Evolutionary conservation across 2,797 vertebrate species (phyloP).

Genomic region (Eutrigla gurnardus): DNA sequence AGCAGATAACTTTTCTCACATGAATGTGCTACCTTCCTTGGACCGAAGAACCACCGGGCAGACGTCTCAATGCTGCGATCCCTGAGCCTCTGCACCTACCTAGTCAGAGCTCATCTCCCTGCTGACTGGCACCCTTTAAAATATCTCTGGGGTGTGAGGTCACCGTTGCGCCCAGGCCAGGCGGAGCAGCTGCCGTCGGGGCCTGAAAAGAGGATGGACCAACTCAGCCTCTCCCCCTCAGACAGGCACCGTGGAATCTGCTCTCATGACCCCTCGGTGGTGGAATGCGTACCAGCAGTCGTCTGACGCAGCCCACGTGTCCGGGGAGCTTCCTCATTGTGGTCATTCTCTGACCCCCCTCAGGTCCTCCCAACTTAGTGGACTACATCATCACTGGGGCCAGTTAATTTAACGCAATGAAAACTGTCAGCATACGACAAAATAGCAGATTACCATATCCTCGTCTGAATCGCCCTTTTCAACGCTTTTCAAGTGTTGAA

Average conservation of each 20-base stretch:
- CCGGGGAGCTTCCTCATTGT: slow-evolving; percentile 67
- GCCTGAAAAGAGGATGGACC: slow-evolving; percentile 73
- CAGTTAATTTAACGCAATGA: slow-evolving; percentile 15
- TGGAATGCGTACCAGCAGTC: slow-evolving; percentile 68
- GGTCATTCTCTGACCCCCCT: slow-evolving; percentile 51
- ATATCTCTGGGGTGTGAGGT: slow-evolving; percentile 88
- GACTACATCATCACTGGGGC: slow-evolving; percentile 41
- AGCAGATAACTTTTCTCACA: slow-evolving; percentile 68
- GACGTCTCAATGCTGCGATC: slow-evolving; percentile 67
- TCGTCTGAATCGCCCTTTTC: not conserved
- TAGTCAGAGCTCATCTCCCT: slow-evolving; percentile 84
- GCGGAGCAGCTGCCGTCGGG: slow-evolving; percentile 87
- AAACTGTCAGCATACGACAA: slow-evolving; percentile 27
- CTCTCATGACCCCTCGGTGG: slow-evolving; percentile 66
- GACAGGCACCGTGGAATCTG: slow-evolving; percentile 69
- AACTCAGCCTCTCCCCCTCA: slow-evolving; percentile 65
- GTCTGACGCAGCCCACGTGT: slow-evolving; percentile 60
- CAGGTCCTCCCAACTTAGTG: slow-evolving; percentile 44
- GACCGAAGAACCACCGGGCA: slow-evolving; percentile 81
- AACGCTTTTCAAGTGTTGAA: not conserved
- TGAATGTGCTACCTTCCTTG: slow-evolving; percentile 74
- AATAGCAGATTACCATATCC: slow-evolving; percentile 1
- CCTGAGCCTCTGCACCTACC: slow-evolving; percentile 48
- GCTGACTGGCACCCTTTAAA: slow-evolving; percentile 93
- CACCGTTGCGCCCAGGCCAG: slow-evolving; percentile 88